Evolutionary conservation across 2,888 invertebrate genomes (phyloP).

Genomic region (Agriopis marginaria): DNA sequence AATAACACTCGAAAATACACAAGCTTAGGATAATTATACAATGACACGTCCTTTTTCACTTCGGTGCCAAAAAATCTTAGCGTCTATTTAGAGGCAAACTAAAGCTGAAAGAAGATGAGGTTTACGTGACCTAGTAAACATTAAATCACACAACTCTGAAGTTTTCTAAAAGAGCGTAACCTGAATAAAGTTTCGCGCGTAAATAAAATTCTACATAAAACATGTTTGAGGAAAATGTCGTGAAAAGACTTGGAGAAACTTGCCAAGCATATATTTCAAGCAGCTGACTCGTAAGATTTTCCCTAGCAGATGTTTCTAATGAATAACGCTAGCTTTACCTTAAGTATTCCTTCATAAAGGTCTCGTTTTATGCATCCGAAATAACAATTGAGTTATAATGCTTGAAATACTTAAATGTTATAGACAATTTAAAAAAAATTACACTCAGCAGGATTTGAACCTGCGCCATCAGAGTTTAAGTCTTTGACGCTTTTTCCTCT

Average conservation of each 20-base stretch:
- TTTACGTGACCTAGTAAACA: not conserved
- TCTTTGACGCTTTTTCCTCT: no score
- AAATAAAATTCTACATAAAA: not conserved
- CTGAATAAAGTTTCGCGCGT: not conserved
- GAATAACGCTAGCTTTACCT: not conserved
- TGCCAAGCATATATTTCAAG: not conserved
- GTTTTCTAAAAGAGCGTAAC: not conserved
- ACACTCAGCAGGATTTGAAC: no score
- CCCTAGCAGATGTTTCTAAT: not conserved
- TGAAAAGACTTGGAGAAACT: not conserved
- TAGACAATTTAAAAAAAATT: no score
- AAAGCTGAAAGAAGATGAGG: not conserved
- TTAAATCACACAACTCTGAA: not conserved
- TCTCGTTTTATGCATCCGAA: no score
- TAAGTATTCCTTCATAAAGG: not conserved
- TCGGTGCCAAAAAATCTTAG: no score
- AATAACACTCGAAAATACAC: no score
- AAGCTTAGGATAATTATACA: no score
- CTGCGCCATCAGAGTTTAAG: no score
- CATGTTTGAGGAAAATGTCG: not conserved
- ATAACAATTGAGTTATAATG: no score
- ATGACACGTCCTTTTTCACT: no score
- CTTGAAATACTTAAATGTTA: no score
- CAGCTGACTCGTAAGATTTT: not conserved
- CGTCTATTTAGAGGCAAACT: not conserved